These are phyloP conservation scores for Brachyrhaphis roseni DNA, from an alignment of 2,797 vertebrate genomes.

Conservation along the genomic window DNA sequence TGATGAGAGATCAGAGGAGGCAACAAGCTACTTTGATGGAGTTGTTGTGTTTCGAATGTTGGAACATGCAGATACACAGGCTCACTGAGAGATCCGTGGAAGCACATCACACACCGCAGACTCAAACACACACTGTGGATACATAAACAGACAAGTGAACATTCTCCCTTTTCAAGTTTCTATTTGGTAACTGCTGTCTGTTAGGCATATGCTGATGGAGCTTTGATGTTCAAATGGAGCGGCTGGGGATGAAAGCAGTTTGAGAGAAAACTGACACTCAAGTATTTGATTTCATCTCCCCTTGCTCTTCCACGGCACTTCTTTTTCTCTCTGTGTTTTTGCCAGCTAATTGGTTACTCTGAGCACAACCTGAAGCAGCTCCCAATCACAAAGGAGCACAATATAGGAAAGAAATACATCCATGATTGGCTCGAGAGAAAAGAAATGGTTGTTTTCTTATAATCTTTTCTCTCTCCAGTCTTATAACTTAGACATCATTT, in stretches of 20 bases:
- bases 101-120: constrained; percentile 52
- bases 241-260: constrained; percentile 71
- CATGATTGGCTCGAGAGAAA: constrained; percentile 36
- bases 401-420: constrained; percentile 26
- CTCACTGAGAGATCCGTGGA: constrained; percentile 44
- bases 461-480: constrained; percentile 7
- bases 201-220: constrained; percentile 60
- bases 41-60: constrained; percentile 55
- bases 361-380: constrained; percentile 57
- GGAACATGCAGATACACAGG: constrained; percentile 57
- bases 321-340: constrained; percentile 55
- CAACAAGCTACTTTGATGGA: constrained; percentile 62
- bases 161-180: constrained; percentile 57
- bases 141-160: constrained; percentile 54
- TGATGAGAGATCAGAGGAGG: constrained; percentile 70
- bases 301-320: constrained; percentile 22
- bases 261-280: constrained; percentile 66
- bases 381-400: constrained; percentile 46
- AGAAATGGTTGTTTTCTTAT: neutral
- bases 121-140: constrained; percentile 40
- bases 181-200: constrained; percentile 67
- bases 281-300: constrained; percentile 64
- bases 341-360: constrained; percentile 64
- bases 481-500: constrained; percentile 11
- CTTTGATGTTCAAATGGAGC: constrained; percentile 76